Conservation (phyloP, 2,797 vertebrate species). For the Pogonophryne albipinna region DNA sequence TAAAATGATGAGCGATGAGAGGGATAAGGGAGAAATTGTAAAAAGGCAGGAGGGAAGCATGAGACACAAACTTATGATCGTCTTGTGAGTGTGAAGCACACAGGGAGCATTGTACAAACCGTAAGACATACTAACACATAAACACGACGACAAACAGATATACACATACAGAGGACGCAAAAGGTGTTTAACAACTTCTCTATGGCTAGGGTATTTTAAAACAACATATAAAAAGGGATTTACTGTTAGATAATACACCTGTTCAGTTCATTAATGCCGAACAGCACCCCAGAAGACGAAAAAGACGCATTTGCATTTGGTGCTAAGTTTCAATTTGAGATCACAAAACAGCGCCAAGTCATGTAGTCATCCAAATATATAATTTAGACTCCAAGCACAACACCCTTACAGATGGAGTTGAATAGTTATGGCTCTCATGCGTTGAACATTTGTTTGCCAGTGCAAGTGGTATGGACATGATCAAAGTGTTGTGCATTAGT, state of each 20-base stretch:
- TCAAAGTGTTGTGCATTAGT: conserved; percentile 28
- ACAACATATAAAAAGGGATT: neutral
- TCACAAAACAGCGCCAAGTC: conserved; percentile 1
- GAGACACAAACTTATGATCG: conserved; percentile 57
- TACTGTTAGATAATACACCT: neutral
- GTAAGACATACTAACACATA: conserved; percentile 5
- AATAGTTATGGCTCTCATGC: conserved; percentile 47
- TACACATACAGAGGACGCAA: neutral
- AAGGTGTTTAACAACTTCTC: neutral
- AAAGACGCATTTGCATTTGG: neutral
- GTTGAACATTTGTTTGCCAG: conserved; percentile 31
- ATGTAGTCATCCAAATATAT: conserved; percentile 1
- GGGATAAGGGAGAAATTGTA: conserved; percentile 5
- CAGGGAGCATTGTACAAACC: conserved; percentile 44
- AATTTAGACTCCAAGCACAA: conserved; percentile 3
- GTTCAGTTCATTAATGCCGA: neutral
- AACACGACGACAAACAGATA: neutral
- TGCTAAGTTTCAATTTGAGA: neutral
- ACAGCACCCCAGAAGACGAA: neutral
- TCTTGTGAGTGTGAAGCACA: conserved; percentile 35
- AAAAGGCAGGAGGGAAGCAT: conserved; percentile 30
- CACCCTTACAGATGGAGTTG: conserved; percentile 35
- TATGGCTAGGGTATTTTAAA: neutral
- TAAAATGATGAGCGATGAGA: neutral
- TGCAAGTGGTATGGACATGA: conserved; percentile 38